Percentiles rank a stretch among this genome's conserved stretches.
Conservation (phyloP, 2,888 invertebrate species). For the Timema cristinae region DNA sequence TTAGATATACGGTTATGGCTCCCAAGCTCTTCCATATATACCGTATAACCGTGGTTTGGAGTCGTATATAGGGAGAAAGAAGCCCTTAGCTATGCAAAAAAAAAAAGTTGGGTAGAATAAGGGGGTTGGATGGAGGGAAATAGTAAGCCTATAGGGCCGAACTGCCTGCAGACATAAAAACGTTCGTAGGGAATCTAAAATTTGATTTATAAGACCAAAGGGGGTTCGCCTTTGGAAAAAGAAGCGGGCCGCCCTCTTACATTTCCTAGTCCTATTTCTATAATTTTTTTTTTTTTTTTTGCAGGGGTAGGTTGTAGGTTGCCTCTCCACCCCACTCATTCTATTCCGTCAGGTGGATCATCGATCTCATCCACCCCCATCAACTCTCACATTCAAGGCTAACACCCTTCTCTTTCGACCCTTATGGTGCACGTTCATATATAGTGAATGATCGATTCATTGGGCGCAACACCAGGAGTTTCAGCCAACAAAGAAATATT, state of each 20-base stretch:
- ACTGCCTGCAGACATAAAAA: conserved; percentile 26
- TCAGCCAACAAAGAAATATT: too few species aligned
- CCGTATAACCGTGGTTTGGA: not conserved
- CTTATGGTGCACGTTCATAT: too few species aligned
- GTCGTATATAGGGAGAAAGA: not conserved
- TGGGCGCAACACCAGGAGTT: too few species aligned
- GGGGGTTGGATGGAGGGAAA: not conserved
- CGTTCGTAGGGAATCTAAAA: conserved; percentile 27
- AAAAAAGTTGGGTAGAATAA: not conserved
- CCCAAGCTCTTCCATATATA: conserved; percentile 1
- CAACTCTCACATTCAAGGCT: too few species aligned
- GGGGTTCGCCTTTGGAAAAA: conserved; percentile 20
- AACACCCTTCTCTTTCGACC: too few species aligned
- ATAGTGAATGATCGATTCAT: too few species aligned
- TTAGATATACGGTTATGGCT: conserved; percentile 19
- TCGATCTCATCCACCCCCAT: not conserved
- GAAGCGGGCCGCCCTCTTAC: too few species aligned
- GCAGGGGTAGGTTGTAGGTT: too few species aligned
- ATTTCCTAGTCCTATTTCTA: not conserved
- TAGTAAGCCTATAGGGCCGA: conserved; percentile 10
- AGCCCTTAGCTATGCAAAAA: not conserved
- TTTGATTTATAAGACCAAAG: conserved; percentile 29
- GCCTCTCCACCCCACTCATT: too few species aligned
- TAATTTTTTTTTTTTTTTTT: conserved; percentile 1
- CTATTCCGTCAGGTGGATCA: conserved; percentile 8